Evolutionary conservation across 2,888 invertebrate genomes (phyloP).

Genomic region (Leptura quadrifasciata): DNA sequence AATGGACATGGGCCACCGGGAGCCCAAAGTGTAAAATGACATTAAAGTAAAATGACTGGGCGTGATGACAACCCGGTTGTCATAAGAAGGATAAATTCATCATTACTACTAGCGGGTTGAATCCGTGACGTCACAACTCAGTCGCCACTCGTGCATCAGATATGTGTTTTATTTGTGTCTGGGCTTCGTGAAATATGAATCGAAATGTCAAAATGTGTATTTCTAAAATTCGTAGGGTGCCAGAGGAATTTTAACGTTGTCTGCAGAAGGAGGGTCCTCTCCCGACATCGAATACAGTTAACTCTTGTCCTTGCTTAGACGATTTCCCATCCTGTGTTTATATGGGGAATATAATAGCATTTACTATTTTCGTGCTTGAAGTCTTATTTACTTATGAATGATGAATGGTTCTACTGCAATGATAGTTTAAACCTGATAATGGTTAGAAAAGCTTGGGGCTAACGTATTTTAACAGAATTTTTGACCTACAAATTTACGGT

Average conservation of each 20-base stretch:
- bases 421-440: constrained; percentile 8
- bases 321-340: constrained; percentile 53
- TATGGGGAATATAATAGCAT: constrained; percentile 40
- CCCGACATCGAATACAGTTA: constrained; percentile 45
- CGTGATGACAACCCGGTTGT: constrained; percentile 68
- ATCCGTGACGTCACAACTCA: constrained; percentile 59
- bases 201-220: constrained; percentile 64
- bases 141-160: constrained; percentile 58
- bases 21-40: constrained; percentile 63
- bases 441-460: background rate
- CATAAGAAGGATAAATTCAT: constrained; percentile 64
- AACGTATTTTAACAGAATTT: background rate
- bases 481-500: background rate
- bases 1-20: constrained; percentile 46
- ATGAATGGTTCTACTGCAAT: constrained; percentile 9
- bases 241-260: constrained; percentile 55
- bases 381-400: constrained; percentile 41
- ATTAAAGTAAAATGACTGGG: constrained; percentile 69
- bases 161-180: constrained; percentile 61
- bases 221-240: constrained; percentile 59
- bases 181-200: constrained; percentile 63
- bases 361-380: constrained; percentile 48
- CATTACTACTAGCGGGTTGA: constrained; percentile 52
- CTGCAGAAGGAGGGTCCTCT: constrained; percentile 49
- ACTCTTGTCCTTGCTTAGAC: constrained; percentile 47